Evolutionary conservation across 2,113 vertebrate species (phyloP), one percentile per base, ranked within the genome.

Genomic region (Salminus brasiliensis): DNA sequence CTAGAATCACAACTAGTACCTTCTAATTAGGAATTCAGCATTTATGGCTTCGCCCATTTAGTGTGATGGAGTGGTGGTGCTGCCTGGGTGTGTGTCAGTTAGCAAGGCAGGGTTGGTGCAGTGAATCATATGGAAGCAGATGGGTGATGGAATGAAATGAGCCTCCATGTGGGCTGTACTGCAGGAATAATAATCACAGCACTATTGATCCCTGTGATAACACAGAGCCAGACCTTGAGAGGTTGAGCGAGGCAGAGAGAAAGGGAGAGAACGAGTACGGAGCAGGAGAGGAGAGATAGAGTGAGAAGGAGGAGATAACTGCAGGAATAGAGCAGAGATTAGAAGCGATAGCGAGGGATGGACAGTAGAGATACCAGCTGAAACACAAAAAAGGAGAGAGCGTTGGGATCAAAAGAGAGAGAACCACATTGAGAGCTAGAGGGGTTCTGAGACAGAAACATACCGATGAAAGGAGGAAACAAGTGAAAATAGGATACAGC

Each of bases 171-270:
- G 84, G 83, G 74, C 83, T 82, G 81, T 76, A 84, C 84, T 70
- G 8, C 69, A 87, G 81, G 88, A 92, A 90, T 92, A 88, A 88
- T 91, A 91, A 92, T 93, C 87, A 86, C 81, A 84, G 78, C 41
- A 13, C 88, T 79, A 90, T 92, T 83, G 88, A 90, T 91, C 72
- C 83, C 67, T 67, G 49, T 81, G 87, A 90, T 90, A 90, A 91
- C 79, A 67, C 82, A 30, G 72, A 71, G 66, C 74, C 55, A 72
- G 80, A 72, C 66, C 74, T 72, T 76, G 62, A 70, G 63, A 78
- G 27, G 74, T n/a, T 55, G 27, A 34, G 30, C 47, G 41, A 30
- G n/a, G 12, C 59, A 65, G 16, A 32, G 60, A 47, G 36, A 18
- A 16, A 59, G 16, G 12, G 67, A 71, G 70, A 53, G 27, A 21